Percentiles rank a stretch among this genome's conserved stretches.
Conservation (phyloP, 2,797 vertebrate species). For the Amblyopsis hoosieri region DNA sequence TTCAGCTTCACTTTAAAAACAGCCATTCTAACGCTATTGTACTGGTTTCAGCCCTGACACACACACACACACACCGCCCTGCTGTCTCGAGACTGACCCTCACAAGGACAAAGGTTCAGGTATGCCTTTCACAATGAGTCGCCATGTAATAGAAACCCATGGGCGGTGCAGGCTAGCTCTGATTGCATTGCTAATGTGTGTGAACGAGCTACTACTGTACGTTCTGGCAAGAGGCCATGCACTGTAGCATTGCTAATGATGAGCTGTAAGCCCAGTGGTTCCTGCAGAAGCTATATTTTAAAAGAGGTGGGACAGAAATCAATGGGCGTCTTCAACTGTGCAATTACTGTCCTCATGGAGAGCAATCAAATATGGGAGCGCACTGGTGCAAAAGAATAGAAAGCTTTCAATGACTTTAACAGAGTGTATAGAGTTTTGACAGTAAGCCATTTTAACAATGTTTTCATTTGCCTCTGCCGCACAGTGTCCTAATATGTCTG, state of each 20-base stretch:
- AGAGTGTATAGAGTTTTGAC: slow-evolving; percentile 1
- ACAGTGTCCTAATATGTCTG: neutral
- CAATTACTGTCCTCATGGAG: slow-evolving; percentile 45
- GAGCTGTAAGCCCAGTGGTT: slow-evolving; percentile 46
- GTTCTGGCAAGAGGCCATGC: slow-evolving; percentile 48
- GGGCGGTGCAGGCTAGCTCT: too few species aligned
- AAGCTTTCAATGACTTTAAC: slow-evolving; percentile 9
- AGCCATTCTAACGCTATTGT: too few species aligned
- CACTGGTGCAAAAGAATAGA: slow-evolving; percentile 4
- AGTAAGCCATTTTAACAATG: slow-evolving; percentile 14
- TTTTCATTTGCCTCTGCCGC: slow-evolving; percentile 11
- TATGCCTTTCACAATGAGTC: too few species aligned
- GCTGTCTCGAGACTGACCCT: too few species aligned
- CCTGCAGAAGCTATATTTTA: slow-evolving; percentile 35
- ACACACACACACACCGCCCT: too few species aligned
- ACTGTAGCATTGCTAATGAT: slow-evolving; percentile 59
- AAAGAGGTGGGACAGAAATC: slow-evolving; percentile 35
- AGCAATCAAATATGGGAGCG: slow-evolving; percentile 25
- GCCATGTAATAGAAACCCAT: too few species aligned
- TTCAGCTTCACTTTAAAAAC: too few species aligned
- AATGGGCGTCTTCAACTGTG: slow-evolving; percentile 36
- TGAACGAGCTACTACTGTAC: slow-evolving; percentile 18
- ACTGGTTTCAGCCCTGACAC: too few species aligned
- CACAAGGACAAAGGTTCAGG: too few species aligned
- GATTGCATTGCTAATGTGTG: too few species aligned